Conservation (phyloP, 2,888 invertebrate species). For the Pterobdella sp. region DNA sequence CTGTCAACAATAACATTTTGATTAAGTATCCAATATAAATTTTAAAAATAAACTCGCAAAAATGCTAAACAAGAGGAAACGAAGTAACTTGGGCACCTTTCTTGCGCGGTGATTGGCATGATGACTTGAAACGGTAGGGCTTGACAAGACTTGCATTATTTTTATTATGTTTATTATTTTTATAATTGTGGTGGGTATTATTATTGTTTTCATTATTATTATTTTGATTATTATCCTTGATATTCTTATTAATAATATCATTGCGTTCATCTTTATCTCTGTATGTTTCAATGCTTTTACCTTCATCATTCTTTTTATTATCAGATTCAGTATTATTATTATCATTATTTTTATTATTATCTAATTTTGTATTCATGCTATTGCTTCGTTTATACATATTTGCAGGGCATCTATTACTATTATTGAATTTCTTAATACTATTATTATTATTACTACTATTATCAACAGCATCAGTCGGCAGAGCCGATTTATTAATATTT, state of each 20-base stretch:
- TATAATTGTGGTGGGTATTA: not conserved
- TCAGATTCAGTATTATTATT: not conserved
- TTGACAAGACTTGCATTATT: no score
- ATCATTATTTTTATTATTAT: not conserved
- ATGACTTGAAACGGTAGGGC: no score
- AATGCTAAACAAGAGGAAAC: no score
- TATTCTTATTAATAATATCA: not conserved
- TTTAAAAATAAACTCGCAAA: no score
- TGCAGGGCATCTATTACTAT: not conserved
- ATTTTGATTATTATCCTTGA: not conserved
- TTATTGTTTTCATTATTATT: not conserved
- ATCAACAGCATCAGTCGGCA: not conserved
- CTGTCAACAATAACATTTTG: no score
- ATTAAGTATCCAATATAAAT: no score
- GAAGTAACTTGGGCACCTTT: no score
- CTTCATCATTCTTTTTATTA: not conserved
- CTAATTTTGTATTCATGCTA: not conserved
- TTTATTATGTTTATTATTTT: not conserved
- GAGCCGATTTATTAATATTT: not conserved
- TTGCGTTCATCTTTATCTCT: not conserved
- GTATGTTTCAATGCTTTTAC: not conserved
- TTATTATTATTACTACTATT: conserved; percentile 3
- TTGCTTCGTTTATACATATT: not conserved
- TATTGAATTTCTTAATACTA: not conserved
- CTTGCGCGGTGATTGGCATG: no score